Conservation (phyloP, 2,888 invertebrate genomes). For the Dicycla oo region DNA sequence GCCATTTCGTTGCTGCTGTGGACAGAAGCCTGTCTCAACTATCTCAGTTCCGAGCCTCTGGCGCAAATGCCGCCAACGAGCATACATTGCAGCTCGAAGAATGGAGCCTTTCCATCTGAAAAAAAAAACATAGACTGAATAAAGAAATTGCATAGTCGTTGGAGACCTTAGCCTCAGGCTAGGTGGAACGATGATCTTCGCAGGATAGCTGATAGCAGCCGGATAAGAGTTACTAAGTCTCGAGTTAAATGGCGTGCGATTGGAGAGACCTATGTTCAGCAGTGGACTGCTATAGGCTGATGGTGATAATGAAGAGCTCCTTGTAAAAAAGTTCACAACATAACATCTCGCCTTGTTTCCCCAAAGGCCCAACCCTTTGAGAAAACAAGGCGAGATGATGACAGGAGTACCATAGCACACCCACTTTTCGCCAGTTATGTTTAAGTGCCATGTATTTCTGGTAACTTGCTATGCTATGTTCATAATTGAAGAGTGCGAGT, state of each 20-base stretch:
- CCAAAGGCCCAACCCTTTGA: too few species aligned
- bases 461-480: not conserved
- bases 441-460: too few species aligned
- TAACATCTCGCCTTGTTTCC: too few species aligned
- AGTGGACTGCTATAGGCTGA: not conserved
- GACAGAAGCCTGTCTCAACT: conserved; percentile 23
- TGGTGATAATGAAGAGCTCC: not conserved
- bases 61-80: conserved; percentile 31
- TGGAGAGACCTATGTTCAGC: not conserved
- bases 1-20: conserved; percentile 26
- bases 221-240: not conserved
- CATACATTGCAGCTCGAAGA: conserved; percentile 35
- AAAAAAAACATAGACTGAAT: not conserved
- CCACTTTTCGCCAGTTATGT: too few species aligned
- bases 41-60: conserved; percentile 6
- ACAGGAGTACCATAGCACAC: too few species aligned
- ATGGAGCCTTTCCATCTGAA: conserved; percentile 35
- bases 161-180: not conserved
- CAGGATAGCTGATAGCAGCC: not conserved
- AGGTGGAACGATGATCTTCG: not conserved
- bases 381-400: too few species aligned
- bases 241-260: not conserved
- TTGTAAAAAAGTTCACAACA: not conserved
- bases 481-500: too few species aligned
- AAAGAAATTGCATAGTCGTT: not conserved